Evolutionary conservation across 2,113 vertebrate genomes (phyloP).

Genomic region (Cyanoramphus novaezelandiae): DNA sequence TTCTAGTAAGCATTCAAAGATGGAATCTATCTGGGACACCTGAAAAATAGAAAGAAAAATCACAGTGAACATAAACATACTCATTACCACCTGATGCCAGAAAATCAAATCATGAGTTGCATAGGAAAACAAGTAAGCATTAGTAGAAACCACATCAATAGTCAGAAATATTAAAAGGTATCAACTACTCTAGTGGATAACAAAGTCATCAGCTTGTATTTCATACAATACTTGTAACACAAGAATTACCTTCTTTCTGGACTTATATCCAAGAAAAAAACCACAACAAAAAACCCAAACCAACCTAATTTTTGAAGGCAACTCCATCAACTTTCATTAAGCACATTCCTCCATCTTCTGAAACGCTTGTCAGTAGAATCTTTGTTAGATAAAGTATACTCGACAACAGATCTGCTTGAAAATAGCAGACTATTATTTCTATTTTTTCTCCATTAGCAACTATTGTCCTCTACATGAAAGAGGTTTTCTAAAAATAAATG

Average conservation of each 20-base stretch:
- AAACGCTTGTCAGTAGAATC: not conserved
- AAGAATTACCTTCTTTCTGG: not conserved
- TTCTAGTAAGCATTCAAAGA: conserved; percentile 91
- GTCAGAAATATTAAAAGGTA: not conserved
- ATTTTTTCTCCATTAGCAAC: not conserved
- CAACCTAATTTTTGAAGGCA: not conserved
- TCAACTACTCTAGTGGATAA: not conserved
- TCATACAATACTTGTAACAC: not conserved
- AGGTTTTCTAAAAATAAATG: not conserved
- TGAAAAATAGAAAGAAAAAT: conserved; percentile 43
- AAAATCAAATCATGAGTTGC: not conserved
- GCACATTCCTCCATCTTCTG: not conserved
- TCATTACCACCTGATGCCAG: not conserved
- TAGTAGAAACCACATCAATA: not conserved
- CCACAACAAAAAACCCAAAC: not conserved
- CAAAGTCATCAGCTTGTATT: not conserved
- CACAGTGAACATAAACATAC: not conserved
- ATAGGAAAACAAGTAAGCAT: not conserved
- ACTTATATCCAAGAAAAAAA: not conserved
- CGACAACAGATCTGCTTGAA: not conserved
- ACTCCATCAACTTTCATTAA: not conserved
- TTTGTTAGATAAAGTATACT: not conserved
- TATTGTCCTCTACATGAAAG: not conserved
- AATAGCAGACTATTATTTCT: not conserved
- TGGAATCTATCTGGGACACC: conserved; percentile 91